Evolutionary conservation across 1,140 invertebrate genomes (phyloP), one percentile per base, ranked within the genome.

Genomic region (Brachionus paranguensis): DNA sequence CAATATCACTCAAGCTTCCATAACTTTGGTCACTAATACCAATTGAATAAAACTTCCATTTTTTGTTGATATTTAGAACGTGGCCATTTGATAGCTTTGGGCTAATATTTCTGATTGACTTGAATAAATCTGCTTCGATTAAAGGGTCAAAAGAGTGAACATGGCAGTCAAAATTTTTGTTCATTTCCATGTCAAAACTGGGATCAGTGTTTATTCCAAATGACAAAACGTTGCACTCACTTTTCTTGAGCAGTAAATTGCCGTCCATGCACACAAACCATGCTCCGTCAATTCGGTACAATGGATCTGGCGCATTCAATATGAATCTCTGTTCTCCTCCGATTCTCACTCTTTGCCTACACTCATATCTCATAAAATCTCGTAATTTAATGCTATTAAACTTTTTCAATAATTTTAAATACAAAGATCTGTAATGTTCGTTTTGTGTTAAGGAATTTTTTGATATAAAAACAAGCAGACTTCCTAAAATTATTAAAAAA

Each of bases 151-250:
- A 72, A 6, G 70, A 72, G 17, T 72, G 2, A 17, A 72, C 70
- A n/a, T 41, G n/a, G 29, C 70, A 72, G 20, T 24, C 70, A 11
- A 24, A 72, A 24, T 72, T 47, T 72, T 24, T 33, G 70, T 72
- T 72, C 70, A 72, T 72, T 47, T 41, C 37, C 24, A 43, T 17
- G 24, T 72, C 70, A 47, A 72, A 72, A 24, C n/a, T 24, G 1
- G 70, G 70, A 20, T 72, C 70, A n/a, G 7, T 41, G 70, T 72
- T 72, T 33, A 72, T 72, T 72, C 70, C 70, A 41, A 72, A 47
- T 6, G 37, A 43, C 24, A 72, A 11, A 17, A 72, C 70, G 4
- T n/a, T 47, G 20, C 70, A 72, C 12, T 33, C 24, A 24, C 1
- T 47, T 24, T 33, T 72, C 5, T 7, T 72, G 10, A 29, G 70